Evolutionary conservation across 2,797 vertebrate species (phyloP).

Genomic region (Sebastes taczanowskii): DNA sequence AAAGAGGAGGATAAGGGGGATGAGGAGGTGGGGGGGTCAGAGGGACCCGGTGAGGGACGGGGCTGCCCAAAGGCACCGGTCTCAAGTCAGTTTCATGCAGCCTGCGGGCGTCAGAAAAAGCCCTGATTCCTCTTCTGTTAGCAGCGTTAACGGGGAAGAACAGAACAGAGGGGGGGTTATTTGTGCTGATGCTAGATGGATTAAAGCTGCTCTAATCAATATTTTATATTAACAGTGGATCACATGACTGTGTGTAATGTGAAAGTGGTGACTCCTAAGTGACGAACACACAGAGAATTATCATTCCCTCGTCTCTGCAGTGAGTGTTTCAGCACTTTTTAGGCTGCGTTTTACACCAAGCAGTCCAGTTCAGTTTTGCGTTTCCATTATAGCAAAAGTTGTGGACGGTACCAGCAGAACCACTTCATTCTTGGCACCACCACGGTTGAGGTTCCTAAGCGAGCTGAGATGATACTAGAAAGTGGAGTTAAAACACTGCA

Average conservation of each 20-base stretch:
- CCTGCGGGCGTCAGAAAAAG: not conserved
- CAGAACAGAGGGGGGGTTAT: not conserved
- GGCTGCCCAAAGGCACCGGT: constrained; percentile 28
- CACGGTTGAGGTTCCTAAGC: too few relatives aligned
- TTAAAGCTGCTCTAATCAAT: not conserved
- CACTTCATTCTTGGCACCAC: too few relatives aligned
- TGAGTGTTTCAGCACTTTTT: not conserved
- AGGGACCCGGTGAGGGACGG: constrained; percentile 13
- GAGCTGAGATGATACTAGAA: too few relatives aligned
- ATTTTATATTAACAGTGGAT: not conserved
- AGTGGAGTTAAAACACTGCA: too few relatives aligned
- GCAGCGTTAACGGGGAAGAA: not conserved
- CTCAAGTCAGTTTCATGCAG: constrained; percentile 29
- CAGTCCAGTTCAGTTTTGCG: not conserved
- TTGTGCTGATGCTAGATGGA: not conserved
- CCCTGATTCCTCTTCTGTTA: not conserved
- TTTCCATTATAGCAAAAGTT: too few relatives aligned
- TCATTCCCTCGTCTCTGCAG: not conserved
- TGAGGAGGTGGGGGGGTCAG: constrained; percentile 38
- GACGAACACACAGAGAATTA: not conserved
- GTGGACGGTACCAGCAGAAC: too few relatives aligned
- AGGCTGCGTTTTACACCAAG: not conserved
- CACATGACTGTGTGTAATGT: not conserved
- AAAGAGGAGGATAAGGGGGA: constrained; percentile 62
- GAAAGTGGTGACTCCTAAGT: not conserved